phyloP scores from a whole-genome alignment of 1,140 invertebrate genomes.

The Drosophila malerkotliana region DNA sequence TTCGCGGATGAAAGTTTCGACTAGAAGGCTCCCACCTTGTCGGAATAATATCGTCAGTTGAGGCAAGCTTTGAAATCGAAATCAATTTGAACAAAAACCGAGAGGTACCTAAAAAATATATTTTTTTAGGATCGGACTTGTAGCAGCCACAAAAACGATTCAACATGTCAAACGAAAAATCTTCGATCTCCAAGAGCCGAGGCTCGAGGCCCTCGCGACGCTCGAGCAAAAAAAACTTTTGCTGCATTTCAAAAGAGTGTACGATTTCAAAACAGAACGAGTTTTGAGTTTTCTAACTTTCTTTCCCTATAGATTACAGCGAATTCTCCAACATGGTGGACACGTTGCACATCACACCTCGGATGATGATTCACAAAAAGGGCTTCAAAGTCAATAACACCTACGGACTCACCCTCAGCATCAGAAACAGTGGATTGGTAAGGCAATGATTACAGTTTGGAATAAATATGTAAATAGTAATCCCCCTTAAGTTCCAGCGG shows the following conservation, averaged over 20 bases:
- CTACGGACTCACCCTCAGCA: slow-evolving; percentile 47
- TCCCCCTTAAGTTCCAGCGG: slow-evolving; percentile 53
- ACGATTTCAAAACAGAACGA: not conserved
- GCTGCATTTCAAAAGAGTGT: slow-evolving; percentile 64
- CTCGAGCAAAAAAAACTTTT: not conserved
- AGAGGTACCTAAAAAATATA: not conserved
- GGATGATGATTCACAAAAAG: slow-evolving; percentile 46
- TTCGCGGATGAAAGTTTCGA: not conserved
- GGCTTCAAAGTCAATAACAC: slow-evolving; percentile 23
- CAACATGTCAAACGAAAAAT: not conserved
- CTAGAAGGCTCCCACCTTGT: not conserved
- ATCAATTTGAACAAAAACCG: not conserved
- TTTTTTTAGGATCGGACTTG: not conserved
- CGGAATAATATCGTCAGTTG: not conserved
- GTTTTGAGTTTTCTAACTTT: not conserved
- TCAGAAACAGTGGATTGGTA: slow-evolving; percentile 58
- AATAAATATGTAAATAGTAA: not conserved
- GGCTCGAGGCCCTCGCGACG: not conserved
- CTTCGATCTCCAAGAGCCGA: not conserved
- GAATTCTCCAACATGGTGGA: slow-evolving; percentile 61
- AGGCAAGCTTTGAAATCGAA: slow-evolving; percentile 9
- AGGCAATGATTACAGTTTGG: not conserved
- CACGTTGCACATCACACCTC: slow-evolving; percentile 50
- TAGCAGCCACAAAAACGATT: not conserved
- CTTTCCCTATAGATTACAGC: slow-evolving; percentile 37